A percentile compares a stretch with the other conserved stretches of the same genome.
Evolutionary conservation across 2,888 invertebrate genomes (phyloP).

Genomic region (Phengaris arion): DNA sequence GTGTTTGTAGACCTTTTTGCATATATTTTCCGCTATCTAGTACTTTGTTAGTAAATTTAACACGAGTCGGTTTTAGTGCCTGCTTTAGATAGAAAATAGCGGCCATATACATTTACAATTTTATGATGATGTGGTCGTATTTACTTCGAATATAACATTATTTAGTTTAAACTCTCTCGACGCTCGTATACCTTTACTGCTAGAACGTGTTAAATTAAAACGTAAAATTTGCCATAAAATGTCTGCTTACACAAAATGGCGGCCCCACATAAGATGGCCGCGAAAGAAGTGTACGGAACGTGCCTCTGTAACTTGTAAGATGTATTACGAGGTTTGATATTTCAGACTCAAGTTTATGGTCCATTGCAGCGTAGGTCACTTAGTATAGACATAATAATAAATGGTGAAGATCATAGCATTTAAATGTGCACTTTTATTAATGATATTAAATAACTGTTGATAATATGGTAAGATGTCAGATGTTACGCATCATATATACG

Average conservation of each 20-base stretch:
- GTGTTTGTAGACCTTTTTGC: background rate
- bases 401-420: too few relatives aligned
- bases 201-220: background rate
- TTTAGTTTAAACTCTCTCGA: background rate
- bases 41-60: background rate
- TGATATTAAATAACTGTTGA: too few relatives aligned
- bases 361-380: too few relatives aligned
- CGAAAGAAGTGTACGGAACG: background rate
- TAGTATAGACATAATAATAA: too few relatives aligned
- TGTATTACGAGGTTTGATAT: background rate
- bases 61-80: background rate
- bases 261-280: background rate
- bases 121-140: background rate
- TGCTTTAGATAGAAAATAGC: background rate
- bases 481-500: too few relatives aligned
- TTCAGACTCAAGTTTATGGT: too few relatives aligned
- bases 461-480: too few relatives aligned
- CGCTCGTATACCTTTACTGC: slow-evolving; percentile 1
- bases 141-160: background rate
- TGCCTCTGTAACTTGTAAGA: background rate
- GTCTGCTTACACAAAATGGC: background rate
- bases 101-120: slow-evolving; percentile 9
- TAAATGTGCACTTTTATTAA: too few relatives aligned
- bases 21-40: background rate
- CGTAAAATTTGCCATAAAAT: slow-evolving; percentile 13